A percentile compares a stretch with the other conserved stretches of the same genome.
These are phyloP conservation scores for Heliconius himera DNA, from an alignment of 1,140 invertebrate species.

Conservation along the genomic window DNA sequence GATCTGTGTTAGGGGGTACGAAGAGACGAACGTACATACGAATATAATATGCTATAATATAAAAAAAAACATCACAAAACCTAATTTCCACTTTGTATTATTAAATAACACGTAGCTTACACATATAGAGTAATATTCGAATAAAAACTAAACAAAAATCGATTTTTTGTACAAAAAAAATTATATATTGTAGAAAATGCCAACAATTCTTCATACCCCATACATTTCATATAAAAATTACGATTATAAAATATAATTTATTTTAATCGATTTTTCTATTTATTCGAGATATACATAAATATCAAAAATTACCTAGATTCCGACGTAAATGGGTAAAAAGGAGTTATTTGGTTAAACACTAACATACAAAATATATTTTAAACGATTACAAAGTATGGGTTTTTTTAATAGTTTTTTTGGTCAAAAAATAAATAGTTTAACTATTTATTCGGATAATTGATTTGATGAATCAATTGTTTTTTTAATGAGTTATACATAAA, in stretches of 20 bases:
- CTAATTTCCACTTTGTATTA: background rate
- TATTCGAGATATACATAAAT: constrained; percentile 19
- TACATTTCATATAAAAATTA: constrained; percentile 8
- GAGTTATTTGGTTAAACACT: constrained; percentile 9
- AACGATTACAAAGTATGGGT: background rate
- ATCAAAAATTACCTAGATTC: constrained; percentile 3
- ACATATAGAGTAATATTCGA: background rate
- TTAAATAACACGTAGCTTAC: constrained; percentile 6
- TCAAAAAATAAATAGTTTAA: constrained; percentile 16
- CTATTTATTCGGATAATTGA: constrained; percentile 8
- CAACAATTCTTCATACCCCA: constrained; percentile 17
- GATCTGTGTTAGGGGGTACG: background rate
- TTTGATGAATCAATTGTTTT: background rate
- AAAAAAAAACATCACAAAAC: constrained; percentile 3
- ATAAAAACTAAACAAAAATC: background rate
- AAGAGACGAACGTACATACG: background rate
- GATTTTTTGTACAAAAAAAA: constrained; percentile 4
- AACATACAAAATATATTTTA: constrained; percentile 13
- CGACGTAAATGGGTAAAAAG: background rate
- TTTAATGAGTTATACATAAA: background rate
- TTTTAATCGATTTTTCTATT: background rate
- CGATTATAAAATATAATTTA: constrained; percentile 14
- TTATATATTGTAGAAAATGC: background rate
- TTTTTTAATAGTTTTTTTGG: constrained; percentile 10
- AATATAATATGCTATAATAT: background rate